Evolutionary conservation across 1,140 invertebrate genomes (phyloP), one percentile per base, ranked within the genome.

Genomic region (Dryas iulia): DNA sequence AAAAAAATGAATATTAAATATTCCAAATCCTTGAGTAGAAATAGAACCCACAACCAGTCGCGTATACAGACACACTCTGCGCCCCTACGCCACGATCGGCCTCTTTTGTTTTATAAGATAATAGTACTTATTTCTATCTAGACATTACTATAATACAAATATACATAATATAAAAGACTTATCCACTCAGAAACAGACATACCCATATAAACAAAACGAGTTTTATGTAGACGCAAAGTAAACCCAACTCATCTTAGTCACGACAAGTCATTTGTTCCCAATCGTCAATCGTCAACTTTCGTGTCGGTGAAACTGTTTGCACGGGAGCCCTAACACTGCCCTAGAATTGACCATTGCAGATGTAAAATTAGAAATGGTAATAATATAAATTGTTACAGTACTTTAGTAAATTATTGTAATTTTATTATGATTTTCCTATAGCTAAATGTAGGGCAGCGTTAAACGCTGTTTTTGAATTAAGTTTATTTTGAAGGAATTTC

Each of bases 241-340:
- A 56, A 56, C 53, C n/a, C 53, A 56, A 56, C 53, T 56, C 53
- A 56, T 56, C 53, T 56, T 14, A 56, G 53, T 56, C 53, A 56
- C 53, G 53, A 56, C 53, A 26, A 56, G 53, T 56, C 53, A 56
- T 56, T 56, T 56, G 53, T 56, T 56, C 53, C 18, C 53, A 25
- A 56, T 56, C 53, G 53, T 53, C 53, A 56, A 25, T 56, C 53
- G 53, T 53, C 69, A 67, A 73, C 75, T 82, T 79, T 82, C 61
- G 47, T 66, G 71, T 53, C 47, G 69, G 79, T 74, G 79, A 77
- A 81, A 81, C 47, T 76, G 68, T 77, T 81, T 76, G 73, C 62
- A 69, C 53, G 53, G 53, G 53, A 56, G 53, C 53, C 53, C 53
- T 56, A 56, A n/a, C 24, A 24, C 53, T 26, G 53, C 6, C 21